phyloP scores from a whole-genome alignment of 2,888 invertebrate species.

The Eutolmus rufibarbis region DNA sequence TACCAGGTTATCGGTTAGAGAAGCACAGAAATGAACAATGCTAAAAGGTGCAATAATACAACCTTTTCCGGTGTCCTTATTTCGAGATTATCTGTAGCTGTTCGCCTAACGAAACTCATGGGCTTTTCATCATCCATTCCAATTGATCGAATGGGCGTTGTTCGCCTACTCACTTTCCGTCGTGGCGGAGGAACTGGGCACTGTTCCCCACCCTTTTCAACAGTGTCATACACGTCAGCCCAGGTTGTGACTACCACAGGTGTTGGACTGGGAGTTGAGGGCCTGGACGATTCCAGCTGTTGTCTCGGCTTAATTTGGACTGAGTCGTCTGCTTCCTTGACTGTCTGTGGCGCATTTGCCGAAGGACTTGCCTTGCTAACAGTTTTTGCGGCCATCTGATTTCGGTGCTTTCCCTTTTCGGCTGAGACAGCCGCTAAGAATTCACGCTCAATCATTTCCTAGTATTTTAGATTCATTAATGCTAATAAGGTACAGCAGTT shows the following conservation, averaged over 20 bases:
- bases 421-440: constrained; percentile 62
- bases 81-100: not conserved
- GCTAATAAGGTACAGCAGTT: not conserved
- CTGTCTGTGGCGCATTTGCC: not conserved
- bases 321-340: not conserved
- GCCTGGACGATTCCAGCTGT: not conserved
- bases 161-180: constrained; percentile 58
- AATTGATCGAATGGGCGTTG: constrained; percentile 49
- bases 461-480: constrained; percentile 44
- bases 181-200: constrained; percentile 60
- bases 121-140: constrained; percentile 2
- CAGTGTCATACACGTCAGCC: constrained; percentile 44
- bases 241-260: not conserved
- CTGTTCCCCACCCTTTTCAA: constrained; percentile 52
- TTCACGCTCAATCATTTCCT: constrained; percentile 62
- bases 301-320: not conserved
- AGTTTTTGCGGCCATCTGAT: not conserved
- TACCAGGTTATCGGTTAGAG: not conserved
- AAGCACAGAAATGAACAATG: constrained; percentile 1
- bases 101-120: not conserved
- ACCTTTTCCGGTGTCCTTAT: not conserved
- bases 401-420: constrained; percentile 54
- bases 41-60: constrained; percentile 1
- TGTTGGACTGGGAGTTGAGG: not conserved
- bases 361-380: constrained; percentile 52